These are phyloP conservation scores for Arctia plantaginis DNA, from an alignment of 2,888 invertebrate species.

Conservation along the genomic window DNA sequence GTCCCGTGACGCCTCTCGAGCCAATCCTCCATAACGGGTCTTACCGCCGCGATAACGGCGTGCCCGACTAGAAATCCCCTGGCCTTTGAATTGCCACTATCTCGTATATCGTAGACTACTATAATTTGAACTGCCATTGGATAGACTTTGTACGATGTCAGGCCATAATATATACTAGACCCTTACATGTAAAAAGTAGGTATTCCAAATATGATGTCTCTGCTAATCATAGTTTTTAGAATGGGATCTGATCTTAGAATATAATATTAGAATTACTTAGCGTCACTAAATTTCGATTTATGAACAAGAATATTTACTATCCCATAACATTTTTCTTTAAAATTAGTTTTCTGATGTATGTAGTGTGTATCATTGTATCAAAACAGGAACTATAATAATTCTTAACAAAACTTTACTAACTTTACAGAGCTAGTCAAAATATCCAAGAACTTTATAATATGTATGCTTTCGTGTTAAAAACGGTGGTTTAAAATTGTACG, in stretches of 20 bases:
- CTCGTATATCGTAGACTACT: too few relatives aligned
- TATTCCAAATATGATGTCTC: not conserved
- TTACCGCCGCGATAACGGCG: too few relatives aligned
- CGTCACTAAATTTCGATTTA: not conserved
- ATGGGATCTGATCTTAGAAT: too few relatives aligned
- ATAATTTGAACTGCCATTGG: too few relatives aligned
- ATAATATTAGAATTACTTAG: not conserved
- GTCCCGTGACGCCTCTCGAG: too few relatives aligned
- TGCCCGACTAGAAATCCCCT: too few relatives aligned
- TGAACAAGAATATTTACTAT: not conserved
- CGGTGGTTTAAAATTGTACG: constrained; percentile 47
- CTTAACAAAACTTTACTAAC: constrained; percentile 11
- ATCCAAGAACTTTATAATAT: constrained; percentile 45
- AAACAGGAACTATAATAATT: constrained; percentile 15
- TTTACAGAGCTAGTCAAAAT: constrained; percentile 39
- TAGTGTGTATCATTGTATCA: not conserved
- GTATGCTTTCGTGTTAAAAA: constrained; percentile 52
- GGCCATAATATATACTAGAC: too few relatives aligned
- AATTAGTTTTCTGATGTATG: not conserved
- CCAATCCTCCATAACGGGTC: too few relatives aligned
- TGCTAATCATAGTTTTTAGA: not conserved
- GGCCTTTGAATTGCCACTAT: too few relatives aligned
- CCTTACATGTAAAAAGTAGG: too few relatives aligned
- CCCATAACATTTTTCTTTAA: not conserved
- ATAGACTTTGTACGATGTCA: too few relatives aligned